Conservation (phyloP, 2,888 invertebrate genomes). For the Pyralis farinalis region DNA sequence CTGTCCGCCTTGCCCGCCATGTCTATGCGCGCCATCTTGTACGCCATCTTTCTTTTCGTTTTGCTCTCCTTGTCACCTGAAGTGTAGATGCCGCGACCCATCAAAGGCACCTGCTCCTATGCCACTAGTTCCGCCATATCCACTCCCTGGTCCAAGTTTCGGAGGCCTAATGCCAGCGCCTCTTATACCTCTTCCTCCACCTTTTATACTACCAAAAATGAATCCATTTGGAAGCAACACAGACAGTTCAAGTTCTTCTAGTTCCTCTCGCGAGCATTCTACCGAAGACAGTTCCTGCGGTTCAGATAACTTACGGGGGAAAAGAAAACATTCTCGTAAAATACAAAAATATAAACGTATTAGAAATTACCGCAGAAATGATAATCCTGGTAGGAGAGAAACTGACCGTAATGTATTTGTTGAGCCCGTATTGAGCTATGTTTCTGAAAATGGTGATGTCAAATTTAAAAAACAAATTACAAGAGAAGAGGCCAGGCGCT, state of each 20-base stretch:
- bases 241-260: too few species aligned
- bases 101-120: slow-evolving; percentile 34
- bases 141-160: slow-evolving; percentile 19
- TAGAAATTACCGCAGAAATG: not conserved
- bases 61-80: slow-evolving; percentile 59
- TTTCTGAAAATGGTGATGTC: slow-evolving; percentile 34
- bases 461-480: slow-evolving; percentile 43
- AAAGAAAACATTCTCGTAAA: slow-evolving; percentile 16
- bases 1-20: slow-evolving; percentile 64
- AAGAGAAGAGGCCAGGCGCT: slow-evolving; percentile 19
- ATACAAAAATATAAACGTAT: not conserved
- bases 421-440: slow-evolving; percentile 25
- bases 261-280: too few species aligned
- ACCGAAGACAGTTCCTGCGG: not conserved
- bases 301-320: slow-evolving; percentile 11
- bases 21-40: slow-evolving; percentile 51
- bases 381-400: too few species aligned
- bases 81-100: slow-evolving; percentile 47
- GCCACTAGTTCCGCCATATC: slow-evolving; percentile 25
- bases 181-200: slow-evolving; percentile 18
- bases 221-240: too few species aligned
- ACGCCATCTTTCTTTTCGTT: slow-evolving; percentile 63
- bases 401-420: slow-evolving; percentile 7
- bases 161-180: slow-evolving; percentile 24
- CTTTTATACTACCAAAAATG: slow-evolving; percentile 20